phyloP scores from a whole-genome alignment of 2,113 vertebrate species.

The Ptychochromis oligacanthus region DNA sequence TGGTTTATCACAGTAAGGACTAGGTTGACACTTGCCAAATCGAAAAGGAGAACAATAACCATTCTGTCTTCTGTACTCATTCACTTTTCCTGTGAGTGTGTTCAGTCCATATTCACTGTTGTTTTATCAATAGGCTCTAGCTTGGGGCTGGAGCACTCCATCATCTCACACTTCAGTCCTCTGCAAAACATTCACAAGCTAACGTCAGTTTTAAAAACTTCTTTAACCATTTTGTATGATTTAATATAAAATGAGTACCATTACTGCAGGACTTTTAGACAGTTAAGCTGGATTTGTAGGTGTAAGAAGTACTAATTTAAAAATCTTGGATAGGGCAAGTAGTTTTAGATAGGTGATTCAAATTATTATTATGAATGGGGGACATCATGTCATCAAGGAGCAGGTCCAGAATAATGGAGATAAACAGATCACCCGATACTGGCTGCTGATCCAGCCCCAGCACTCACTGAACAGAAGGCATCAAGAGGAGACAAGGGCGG shows the following conservation, averaged over 20 bases:
- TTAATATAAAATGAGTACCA: not conserved
- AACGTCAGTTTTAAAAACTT: not conserved
- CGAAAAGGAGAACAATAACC: not conserved
- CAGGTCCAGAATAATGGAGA: constrained; percentile 24
- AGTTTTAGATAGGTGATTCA: not conserved
- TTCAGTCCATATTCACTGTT: not conserved
- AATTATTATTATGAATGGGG: not conserved
- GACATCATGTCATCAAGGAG: not conserved
- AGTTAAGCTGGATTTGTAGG: not conserved
- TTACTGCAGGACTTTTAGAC: not conserved
- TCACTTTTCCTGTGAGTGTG: not conserved
- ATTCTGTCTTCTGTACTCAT: not conserved
- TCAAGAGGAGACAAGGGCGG: constrained; percentile 20
- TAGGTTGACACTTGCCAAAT: not conserved
- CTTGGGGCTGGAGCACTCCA: not conserved
- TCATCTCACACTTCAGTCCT: not conserved
- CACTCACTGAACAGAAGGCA: constrained; percentile 15
- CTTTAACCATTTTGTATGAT: not conserved
- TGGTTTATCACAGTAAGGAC: not conserved
- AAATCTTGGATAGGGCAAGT: not conserved
- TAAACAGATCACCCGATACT: not conserved
- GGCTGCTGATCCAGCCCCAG: not conserved
- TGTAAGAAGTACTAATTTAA: not conserved
- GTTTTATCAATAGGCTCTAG: not conserved
- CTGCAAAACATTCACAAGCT: constrained; percentile 12